phyloP scores from a whole-genome alignment of 1,140 invertebrate genomes.

The Musca vetustissima region DNA sequence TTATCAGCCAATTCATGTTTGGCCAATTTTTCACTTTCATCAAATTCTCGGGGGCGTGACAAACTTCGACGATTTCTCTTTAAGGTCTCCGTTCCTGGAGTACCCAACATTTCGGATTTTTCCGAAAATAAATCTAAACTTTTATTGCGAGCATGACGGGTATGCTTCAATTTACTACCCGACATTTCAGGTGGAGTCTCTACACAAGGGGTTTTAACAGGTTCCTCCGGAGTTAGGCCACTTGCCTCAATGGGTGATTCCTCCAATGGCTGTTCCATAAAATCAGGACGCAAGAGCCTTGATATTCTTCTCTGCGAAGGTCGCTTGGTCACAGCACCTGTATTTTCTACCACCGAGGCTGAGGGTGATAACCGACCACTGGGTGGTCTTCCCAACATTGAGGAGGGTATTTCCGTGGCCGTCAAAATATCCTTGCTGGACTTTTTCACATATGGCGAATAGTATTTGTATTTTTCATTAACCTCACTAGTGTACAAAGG shows the following conservation, averaged over 20 bases:
- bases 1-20: slow-evolving; percentile 49
- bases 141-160: slow-evolving; percentile 46
- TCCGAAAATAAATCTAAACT: slow-evolving; percentile 46
- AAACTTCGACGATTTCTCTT: slow-evolving; percentile 33
- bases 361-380: slow-evolving; percentile 52
- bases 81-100: slow-evolving; percentile 22
- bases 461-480: slow-evolving; percentile 53
- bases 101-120: not conserved
- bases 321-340: slow-evolving; percentile 53
- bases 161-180: slow-evolving; percentile 17
- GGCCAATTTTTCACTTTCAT: slow-evolving; percentile 33
- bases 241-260: slow-evolving; percentile 58
- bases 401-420: slow-evolving; percentile 25
- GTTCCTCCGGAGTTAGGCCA: slow-evolving; percentile 28
- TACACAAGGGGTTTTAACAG: slow-evolving; percentile 42
- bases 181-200: too few species aligned
- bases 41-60: slow-evolving; percentile 38
- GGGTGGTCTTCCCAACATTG: slow-evolving; percentile 43
- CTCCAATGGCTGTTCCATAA: slow-evolving; percentile 69
- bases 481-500: slow-evolving; percentile 47
- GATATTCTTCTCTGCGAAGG: slow-evolving; percentile 65
- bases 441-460: slow-evolving; percentile 50
- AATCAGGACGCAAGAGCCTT: slow-evolving; percentile 74
- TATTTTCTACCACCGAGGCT: slow-evolving; percentile 32
- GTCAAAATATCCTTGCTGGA: slow-evolving; percentile 30